phyloP scores from a whole-genome alignment of 2,113 vertebrate species.

The Plecturocebus donacophilus region DNA sequence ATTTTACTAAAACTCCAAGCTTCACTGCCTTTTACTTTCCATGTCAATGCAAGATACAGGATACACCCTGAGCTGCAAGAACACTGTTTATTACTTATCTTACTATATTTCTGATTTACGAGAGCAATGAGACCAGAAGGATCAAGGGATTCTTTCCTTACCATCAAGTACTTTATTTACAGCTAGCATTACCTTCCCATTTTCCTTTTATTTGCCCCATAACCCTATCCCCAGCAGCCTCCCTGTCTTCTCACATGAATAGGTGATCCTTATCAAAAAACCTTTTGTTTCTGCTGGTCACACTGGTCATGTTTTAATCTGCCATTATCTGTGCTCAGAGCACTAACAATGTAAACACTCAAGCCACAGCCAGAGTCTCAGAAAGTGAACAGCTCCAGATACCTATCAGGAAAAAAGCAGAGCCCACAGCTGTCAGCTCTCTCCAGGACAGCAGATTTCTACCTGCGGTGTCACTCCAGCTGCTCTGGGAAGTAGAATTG shows the following conservation, averaged over 20 bases:
- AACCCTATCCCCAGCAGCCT: background rate
- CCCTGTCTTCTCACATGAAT: conserved; percentile 26
- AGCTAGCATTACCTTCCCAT: conserved; percentile 46
- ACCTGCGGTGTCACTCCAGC: conserved; percentile 70
- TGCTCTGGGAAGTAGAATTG: conserved; percentile 74
- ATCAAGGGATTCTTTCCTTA: conserved; percentile 86
- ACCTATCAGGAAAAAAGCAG: conserved; percentile 55
- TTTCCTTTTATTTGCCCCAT: conserved; percentile 14
- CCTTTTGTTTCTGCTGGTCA: conserved; percentile 57
- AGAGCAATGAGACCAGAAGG: conserved; percentile 79
- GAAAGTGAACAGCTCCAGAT: conserved; percentile 70
- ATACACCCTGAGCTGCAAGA: conserved; percentile 56
- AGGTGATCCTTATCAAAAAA: conserved; percentile 40
- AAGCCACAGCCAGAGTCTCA: conserved; percentile 45
- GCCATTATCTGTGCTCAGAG: conserved; percentile 58
- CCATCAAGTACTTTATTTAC: conserved; percentile 68
- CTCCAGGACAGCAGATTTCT: conserved; percentile 62
- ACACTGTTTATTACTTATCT: conserved; percentile 81
- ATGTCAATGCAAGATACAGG: conserved; percentile 12
- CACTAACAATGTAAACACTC: conserved; percentile 75
- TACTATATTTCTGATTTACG: conserved; percentile 87
- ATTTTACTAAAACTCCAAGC: conserved; percentile 3
- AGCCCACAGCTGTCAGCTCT: conserved; percentile 60
- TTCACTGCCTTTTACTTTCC: background rate
- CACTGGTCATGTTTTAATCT: conserved; percentile 67